Conservation (phyloP, 1,140 invertebrate species). For the Solen grandis region DNA sequence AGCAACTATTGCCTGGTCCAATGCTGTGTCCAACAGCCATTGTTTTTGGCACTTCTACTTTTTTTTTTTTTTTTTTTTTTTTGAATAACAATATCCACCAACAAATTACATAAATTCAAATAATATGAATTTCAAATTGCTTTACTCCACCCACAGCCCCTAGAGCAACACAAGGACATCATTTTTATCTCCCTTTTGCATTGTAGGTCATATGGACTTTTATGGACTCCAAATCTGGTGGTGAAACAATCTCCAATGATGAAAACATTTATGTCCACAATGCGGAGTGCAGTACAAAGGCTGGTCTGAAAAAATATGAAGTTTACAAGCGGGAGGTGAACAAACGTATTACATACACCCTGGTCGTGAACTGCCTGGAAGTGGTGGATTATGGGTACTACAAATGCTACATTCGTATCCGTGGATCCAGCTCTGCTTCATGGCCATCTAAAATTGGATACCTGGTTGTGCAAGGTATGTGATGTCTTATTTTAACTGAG, state of each 20-base stretch:
- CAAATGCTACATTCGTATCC: conserved; percentile 53
- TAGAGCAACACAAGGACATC: too few relatives aligned
- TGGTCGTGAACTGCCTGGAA: conserved; percentile 48
- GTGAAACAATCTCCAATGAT: conserved; percentile 48
- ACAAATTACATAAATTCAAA: too few relatives aligned
- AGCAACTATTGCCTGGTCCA: too few relatives aligned
- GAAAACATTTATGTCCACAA: conserved; percentile 45
- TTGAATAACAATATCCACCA: too few relatives aligned
- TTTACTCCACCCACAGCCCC: too few relatives aligned
- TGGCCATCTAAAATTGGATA: conserved; percentile 51
- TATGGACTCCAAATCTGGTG: conserved; percentile 44
- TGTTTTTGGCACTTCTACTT: too few relatives aligned
- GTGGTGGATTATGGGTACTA: conserved; percentile 51
- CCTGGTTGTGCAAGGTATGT: conserved; percentile 52
- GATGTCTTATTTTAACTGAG: too few relatives aligned
- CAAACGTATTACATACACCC: conserved; percentile 45
- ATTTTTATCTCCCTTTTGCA: too few relatives aligned
- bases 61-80: too few relatives aligned
- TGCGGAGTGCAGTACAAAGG: conserved; percentile 36
- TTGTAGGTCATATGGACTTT: conserved; percentile 50
- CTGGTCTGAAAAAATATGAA: conserved; percentile 45
- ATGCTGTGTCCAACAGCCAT: too few relatives aligned
- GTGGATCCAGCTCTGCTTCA: conserved; percentile 15
- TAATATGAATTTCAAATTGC: too few relatives aligned
- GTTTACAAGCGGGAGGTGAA: conserved; percentile 39